phyloP scores from a whole-genome alignment of 2,797 vertebrate genomes.

The Sebastes diaconus region DNA sequence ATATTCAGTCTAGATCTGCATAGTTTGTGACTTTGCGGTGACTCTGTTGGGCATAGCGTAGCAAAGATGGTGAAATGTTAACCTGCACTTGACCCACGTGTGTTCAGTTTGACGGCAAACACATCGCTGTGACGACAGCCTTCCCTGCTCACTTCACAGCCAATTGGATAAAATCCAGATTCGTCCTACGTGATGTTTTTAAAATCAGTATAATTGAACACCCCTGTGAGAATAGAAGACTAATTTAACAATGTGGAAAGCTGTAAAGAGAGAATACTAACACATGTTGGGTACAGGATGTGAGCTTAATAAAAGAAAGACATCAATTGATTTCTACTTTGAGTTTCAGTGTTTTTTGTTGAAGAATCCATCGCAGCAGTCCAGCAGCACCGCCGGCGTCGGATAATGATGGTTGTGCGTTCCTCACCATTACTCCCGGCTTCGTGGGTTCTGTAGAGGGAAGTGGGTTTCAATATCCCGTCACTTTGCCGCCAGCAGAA shows the following conservation, averaged over 20 bases:
- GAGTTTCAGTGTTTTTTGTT: background rate
- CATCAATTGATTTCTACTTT: background rate
- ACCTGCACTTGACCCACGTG: too few relatives aligned
- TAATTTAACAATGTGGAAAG: background rate
- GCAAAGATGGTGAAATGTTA: rapidly evolving
- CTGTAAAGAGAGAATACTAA: background rate
- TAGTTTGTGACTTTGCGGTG: too few relatives aligned
- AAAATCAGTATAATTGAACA: too few relatives aligned
- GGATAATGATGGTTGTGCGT: conserved; percentile 15
- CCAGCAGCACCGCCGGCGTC: background rate
- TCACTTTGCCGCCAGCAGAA: conserved; percentile 12
- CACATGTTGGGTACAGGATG: background rate
- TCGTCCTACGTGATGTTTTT: too few relatives aligned
- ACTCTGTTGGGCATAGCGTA: rapidly evolving
- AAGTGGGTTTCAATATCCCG: conserved; percentile 33
- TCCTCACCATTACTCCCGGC: conserved; percentile 30
- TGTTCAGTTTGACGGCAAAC: rapidly evolving
- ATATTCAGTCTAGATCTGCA: too few relatives aligned
- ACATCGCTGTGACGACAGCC: too few relatives aligned
- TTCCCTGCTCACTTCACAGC: too few relatives aligned
- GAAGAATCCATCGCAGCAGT: background rate
- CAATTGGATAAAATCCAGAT: too few relatives aligned
- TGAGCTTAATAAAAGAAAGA: background rate
- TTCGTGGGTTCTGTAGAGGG: background rate
- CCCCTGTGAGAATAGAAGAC: background rate